Percentiles rank a stretch among this genome's conserved stretches.
Conservation (phyloP, 64 coral and sea anemone species). For the Actinia equina region DNA sequence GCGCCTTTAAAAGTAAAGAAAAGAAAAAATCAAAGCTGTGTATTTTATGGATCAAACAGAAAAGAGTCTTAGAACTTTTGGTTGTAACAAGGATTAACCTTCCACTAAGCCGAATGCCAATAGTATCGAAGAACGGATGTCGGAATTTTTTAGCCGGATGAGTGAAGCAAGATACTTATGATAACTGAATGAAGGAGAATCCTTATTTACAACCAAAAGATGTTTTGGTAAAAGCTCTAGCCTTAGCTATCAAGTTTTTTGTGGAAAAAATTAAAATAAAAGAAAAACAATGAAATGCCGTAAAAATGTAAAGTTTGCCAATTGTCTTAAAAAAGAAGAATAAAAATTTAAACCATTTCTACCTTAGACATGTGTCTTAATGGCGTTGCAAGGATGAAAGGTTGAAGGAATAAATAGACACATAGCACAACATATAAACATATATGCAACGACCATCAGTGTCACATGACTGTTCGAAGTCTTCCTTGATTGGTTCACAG, state of each 20-base stretch:
- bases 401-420: neutral
- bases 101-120: slow-evolving; percentile 8
- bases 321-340: neutral
- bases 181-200: neutral
- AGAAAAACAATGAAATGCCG: neutral
- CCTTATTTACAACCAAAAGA: neutral
- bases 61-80: neutral
- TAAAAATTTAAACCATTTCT: neutral
- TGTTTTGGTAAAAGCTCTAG: neutral
- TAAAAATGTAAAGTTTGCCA: neutral
- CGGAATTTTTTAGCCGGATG: neutral
- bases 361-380: neutral
- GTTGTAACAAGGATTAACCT: neutral
- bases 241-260: neutral
- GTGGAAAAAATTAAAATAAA: neutral
- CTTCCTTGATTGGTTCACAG: neutral
- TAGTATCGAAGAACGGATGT: neutral
- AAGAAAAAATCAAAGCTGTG: neutral
- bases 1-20: neutral
- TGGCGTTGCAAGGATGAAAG: neutral
- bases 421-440: neutral
- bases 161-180: neutral
- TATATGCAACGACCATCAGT: neutral
- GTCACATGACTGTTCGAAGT: neutral
- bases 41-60: slow-evolving; percentile 3